Conservation (phyloP, 2,888 invertebrate species). For the Rhagophthalmus giganteus region DNA sequence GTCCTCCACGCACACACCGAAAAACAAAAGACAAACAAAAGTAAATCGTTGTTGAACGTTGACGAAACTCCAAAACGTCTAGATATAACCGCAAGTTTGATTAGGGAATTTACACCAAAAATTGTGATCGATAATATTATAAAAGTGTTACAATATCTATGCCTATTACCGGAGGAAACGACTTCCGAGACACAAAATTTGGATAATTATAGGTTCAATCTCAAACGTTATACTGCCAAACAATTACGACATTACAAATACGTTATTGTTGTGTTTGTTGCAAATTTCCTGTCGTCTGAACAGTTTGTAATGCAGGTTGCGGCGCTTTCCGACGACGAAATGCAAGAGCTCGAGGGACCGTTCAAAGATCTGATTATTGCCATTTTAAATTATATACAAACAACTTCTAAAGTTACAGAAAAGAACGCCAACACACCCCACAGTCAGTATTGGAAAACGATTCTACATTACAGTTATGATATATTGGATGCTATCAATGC, state of each 20-base stretch:
- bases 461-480: constrained; percentile 78
- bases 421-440: constrained; percentile 61
- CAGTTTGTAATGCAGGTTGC: constrained; percentile 71
- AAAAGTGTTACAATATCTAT: constrained; percentile 67
- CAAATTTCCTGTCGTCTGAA: constrained; percentile 67
- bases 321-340: constrained; percentile 57
- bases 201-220: constrained; percentile 59
- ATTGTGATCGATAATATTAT: constrained; percentile 67
- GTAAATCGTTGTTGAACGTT: constrained; percentile 34
- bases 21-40: constrained; percentile 49
- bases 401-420: constrained; percentile 66
- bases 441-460: constrained; percentile 79
- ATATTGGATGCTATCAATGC: constrained; percentile 79
- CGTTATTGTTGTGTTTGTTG: constrained; percentile 73
- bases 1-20: constrained; percentile 62
- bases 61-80: constrained; percentile 61
- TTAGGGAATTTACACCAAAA: constrained; percentile 67
- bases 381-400: constrained; percentile 68
- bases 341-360: constrained; percentile 60
- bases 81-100: constrained; percentile 69
- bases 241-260: constrained; percentile 86
- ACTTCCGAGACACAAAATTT: constrained; percentile 56
- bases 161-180: constrained; percentile 67
- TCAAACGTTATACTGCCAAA: constrained; percentile 67
- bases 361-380: constrained; percentile 73